These are phyloP conservation scores for Anguilla marmorata DNA, from an alignment of 2,797 vertebrate genomes.

Conservation along the genomic window DNA sequence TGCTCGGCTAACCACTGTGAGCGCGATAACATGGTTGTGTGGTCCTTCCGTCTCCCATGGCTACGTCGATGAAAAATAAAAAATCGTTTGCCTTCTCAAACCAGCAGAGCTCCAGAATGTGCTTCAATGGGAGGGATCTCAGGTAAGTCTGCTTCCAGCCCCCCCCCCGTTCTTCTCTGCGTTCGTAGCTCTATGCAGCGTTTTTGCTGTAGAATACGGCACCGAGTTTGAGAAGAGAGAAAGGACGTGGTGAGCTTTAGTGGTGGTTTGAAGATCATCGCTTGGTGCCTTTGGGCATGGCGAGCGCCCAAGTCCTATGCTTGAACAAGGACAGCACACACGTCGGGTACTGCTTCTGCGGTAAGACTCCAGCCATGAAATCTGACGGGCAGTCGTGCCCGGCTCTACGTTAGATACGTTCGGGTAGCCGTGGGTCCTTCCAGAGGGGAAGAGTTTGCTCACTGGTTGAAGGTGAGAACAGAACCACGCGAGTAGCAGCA, in stretches of 20 bases:
- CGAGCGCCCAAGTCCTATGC: background rate
- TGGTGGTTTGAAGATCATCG: background rate
- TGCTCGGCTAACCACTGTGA: slow-evolving; percentile 19
- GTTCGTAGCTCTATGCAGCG: too few relatives aligned
- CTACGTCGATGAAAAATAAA: slow-evolving; percentile 67
- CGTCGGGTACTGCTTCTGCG: background rate
- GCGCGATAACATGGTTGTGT: slow-evolving; percentile 61
- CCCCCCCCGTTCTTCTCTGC: background rate
- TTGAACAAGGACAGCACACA: background rate
- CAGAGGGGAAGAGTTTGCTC: background rate
- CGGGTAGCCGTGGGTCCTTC: too few relatives aligned
- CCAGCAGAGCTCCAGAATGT: slow-evolving; percentile 62
- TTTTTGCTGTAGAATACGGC: background rate
- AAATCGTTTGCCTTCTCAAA: slow-evolving; percentile 51
- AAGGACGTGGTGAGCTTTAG: background rate
- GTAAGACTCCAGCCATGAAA: background rate
- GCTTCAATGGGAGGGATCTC: slow-evolving; percentile 56
- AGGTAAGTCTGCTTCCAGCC: slow-evolving; percentile 61
- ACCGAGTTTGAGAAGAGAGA: background rate
- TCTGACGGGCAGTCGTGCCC: too few relatives aligned
- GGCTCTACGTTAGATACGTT: background rate
- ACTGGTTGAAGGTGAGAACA: background rate
- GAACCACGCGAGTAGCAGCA: background rate
- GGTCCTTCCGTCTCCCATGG: slow-evolving; percentile 48
- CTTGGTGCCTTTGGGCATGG: background rate